phyloP scores from a whole-genome alignment of 1,140 invertebrate species.

The Drosophila micromelanica region DNA sequence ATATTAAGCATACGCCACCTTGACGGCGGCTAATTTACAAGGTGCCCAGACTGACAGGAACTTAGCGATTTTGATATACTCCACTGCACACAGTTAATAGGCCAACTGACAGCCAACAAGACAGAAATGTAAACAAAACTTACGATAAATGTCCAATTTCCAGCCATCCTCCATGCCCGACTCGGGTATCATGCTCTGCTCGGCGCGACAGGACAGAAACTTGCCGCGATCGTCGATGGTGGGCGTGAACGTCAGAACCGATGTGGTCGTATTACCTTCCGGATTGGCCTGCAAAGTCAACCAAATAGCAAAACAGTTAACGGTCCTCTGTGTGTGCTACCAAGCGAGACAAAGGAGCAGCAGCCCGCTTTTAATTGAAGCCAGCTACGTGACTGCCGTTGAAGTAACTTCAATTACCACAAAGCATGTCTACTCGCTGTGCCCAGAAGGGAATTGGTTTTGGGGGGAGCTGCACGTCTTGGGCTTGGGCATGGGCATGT shows the following conservation, averaged over 20 bases:
- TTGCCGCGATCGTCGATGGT: constrained; percentile 93
- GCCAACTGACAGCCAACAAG: neutral
- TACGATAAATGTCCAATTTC: constrained; percentile 95
- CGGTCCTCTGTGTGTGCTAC: constrained; percentile 25
- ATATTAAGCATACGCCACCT: constrained; percentile 65
- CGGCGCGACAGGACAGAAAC: constrained; percentile 91
- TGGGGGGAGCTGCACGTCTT: neutral
- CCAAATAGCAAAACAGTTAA: constrained; percentile 55
- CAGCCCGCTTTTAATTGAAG: constrained; percentile 71
- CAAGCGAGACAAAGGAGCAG: constrained; percentile 52
- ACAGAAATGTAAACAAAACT: constrained; percentile 84
- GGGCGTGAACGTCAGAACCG: constrained; percentile 92
- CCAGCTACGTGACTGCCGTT: constrained; percentile 73
- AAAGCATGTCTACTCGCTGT: constrained; percentile 63
- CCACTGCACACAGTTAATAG: constrained; percentile 27
- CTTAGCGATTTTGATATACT: constrained; percentile 32
- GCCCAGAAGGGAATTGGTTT: constrained; percentile 27
- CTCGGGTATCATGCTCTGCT: constrained; percentile 90
- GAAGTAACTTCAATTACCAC: constrained; percentile 78
- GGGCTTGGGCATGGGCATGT: constrained; percentile 9
- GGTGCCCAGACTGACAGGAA: constrained; percentile 1
- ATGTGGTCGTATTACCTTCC: constrained; percentile 94
- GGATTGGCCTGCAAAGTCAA: constrained; percentile 87
- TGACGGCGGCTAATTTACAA: constrained; percentile 20
- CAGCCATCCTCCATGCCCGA: constrained; percentile 91